These are phyloP conservation scores for Vulpes vulpes DNA, from an alignment of 2,113 vertebrate species.

Conservation along the genomic window DNA sequence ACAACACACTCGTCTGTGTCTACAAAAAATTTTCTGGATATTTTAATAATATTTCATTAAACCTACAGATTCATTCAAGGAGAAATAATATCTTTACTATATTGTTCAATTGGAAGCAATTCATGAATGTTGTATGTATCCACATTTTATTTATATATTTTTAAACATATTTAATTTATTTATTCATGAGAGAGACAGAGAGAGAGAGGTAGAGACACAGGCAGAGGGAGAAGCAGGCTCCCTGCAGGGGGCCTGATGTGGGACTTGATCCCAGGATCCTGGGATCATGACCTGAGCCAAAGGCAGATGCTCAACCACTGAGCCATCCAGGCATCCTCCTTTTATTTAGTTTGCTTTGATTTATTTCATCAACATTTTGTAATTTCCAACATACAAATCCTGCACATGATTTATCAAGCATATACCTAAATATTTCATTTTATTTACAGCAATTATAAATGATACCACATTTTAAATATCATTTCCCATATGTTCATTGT, in stretches of 20 bases:
- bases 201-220: too few species aligned
- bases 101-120: background rate
- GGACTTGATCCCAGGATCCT: too few species aligned
- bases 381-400: background rate
- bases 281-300: too few species aligned
- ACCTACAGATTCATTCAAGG: background rate
- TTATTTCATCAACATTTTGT: background rate
- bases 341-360: background rate
- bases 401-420: background rate
- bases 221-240: too few species aligned
- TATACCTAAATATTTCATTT: background rate
- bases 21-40: background rate
- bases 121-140: background rate
- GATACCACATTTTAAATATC: background rate
- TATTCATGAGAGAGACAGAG: too few species aligned
- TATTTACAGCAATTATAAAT: background rate
- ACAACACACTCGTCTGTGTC: background rate
- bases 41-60: background rate
- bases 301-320: too few species aligned
- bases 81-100: background rate
- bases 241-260: too few species aligned
- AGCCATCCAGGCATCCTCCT: too few species aligned
- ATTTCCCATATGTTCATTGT: background rate
- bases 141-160: background rate
- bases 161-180: too few species aligned